Evolutionary conservation across 1,140 invertebrate genomes (phyloP).

Genomic region (Cydia pomonella): DNA sequence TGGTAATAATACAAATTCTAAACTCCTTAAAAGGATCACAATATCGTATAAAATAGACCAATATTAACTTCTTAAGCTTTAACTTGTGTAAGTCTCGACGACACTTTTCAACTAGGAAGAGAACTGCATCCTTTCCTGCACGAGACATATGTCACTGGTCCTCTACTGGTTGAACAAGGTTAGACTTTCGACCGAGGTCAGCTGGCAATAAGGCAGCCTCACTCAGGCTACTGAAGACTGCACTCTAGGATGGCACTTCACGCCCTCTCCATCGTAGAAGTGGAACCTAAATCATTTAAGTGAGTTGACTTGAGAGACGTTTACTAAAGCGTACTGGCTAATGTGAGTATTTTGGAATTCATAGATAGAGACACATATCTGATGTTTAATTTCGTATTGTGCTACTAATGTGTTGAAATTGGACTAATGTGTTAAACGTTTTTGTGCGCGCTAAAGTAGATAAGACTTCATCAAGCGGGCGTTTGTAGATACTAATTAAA

Average conservation of each 20-base stretch:
- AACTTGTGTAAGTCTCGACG: too few species aligned
- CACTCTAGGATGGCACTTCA: background rate
- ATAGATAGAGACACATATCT: background rate
- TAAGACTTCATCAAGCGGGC: too few species aligned
- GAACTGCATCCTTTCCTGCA: too few species aligned
- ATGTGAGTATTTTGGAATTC: background rate
- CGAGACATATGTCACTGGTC: background rate
- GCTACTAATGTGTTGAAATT: background rate
- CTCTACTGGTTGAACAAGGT: background rate
- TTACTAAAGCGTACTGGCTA: background rate
- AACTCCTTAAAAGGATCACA: too few species aligned
- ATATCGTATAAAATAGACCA: too few species aligned
- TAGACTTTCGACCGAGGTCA: background rate
- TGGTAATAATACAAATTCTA: too few species aligned
- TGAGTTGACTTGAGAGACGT: slow-evolving; percentile 6
- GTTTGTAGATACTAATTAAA: background rate
- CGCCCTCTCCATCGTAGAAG: background rate
- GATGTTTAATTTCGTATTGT: background rate
- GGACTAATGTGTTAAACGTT: too few species aligned
- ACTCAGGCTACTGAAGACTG: background rate
- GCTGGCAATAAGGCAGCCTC: background rate
- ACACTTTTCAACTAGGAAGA: too few species aligned
- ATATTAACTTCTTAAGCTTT: too few species aligned
- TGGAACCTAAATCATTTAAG: background rate
- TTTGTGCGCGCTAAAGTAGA: too few species aligned